Evolutionary conservation across 2,888 invertebrate genomes (phyloP), one percentile per base, ranked within the genome.

Genomic region (Nemotelus nigrinus): DNA sequence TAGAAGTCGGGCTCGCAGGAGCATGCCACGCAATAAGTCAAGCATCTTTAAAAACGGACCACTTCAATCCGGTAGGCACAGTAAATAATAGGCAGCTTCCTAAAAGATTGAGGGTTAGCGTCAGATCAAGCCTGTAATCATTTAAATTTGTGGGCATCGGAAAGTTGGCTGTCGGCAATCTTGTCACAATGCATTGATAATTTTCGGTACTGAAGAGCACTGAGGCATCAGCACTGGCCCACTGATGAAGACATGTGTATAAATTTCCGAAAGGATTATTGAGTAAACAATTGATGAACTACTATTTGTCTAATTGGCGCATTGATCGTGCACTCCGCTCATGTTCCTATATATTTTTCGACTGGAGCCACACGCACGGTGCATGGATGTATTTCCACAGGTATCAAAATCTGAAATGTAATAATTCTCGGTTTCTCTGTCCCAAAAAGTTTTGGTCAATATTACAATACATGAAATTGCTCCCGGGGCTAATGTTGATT

Each of bases 281-380:
- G 74, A 63, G 74, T 48, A 74, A 74, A 74, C 74, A 74, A 60
- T 74, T 74, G 63, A 74, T 74, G 74, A 74, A 47, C 47, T 25
- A 43, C 45, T 4, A 63, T 74, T 70, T 39, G 45, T 10, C 2
- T 70, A 70, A 55, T 70, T 70, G 70, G 43, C 41, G 55, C 43
- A 10, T 65, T 47, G 8, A 47, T 65, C 45, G 3, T 45, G 50
- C 50, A 25, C 25, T 25, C 25, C 25, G 25, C 25, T 25, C 25
- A 25, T 25, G 25, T 25, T 25, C 25, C 25, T 25, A 25, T 25
- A 25, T 25, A 25, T 25, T 25, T 25, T 25, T 25, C 25, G 25
- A 25, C 25, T 25, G 25, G 25, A 25, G 25, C 25, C 25, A 25
- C 1, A n/a, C 25, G 25, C 25, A 25, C 25, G 25, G 1, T 25